phyloP scores from a whole-genome alignment of 2,113 vertebrate species.

The Prinia subflava region DNA sequence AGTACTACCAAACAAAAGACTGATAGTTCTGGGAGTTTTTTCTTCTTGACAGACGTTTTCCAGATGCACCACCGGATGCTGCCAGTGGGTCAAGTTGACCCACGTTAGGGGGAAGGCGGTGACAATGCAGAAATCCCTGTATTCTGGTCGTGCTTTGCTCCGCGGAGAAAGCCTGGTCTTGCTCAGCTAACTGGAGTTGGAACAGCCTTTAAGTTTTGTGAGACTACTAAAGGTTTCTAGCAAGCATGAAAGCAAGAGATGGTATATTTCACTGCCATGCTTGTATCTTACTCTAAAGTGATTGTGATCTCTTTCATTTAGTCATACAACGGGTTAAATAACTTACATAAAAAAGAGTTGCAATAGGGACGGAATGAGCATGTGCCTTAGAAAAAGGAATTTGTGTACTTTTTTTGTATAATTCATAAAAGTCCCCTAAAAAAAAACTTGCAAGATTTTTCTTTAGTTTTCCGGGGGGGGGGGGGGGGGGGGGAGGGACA shows the following conservation, averaged over 20 bases:
- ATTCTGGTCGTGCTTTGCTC: fast-evolving
- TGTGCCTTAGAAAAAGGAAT: neutral
- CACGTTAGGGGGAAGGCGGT: neutral
- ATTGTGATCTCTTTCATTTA: neutral
- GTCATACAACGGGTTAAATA: neutral
- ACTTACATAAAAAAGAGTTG: neutral
- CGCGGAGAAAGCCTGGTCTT: neutral
- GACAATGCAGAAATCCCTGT: fast-evolving
- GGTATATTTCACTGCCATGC: fast-evolving
- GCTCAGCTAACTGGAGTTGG: neutral
- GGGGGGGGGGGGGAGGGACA: neutral
- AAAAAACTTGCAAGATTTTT: neutral
- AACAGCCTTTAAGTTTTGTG: neutral
- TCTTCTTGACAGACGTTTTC: neutral
- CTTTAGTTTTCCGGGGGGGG: neutral
- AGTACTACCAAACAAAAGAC: neutral
- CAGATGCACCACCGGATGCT: fast-evolving
- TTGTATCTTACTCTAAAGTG: neutral
- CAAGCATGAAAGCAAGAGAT: neutral
- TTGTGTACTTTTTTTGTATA: neutral
- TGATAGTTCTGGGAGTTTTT: neutral
- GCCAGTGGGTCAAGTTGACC: neutral
- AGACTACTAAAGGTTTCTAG: neutral
- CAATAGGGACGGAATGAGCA: neutral
- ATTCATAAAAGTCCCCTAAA: neutral